Base-by-base conservation (phyloP, 1,140 invertebrate genomes). In the Harpegnathos saltator region DNA sequence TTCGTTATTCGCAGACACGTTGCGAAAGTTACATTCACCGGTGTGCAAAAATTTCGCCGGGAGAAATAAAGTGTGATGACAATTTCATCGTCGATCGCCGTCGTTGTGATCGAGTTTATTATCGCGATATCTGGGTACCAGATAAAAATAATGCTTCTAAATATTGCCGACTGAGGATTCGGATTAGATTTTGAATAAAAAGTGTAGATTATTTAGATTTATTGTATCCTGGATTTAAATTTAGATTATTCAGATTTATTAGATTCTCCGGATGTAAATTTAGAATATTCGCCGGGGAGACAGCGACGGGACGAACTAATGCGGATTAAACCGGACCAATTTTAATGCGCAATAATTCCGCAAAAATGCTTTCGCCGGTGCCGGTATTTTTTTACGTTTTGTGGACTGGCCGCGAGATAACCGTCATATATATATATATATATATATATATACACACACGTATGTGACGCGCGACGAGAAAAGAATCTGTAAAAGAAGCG, bases 261-360 rank as follows among this genome's bases (percentile, higher is more conserved):
- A n/a, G n/a, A n/a, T n/a, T n/a, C n/a, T n/a, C n/a, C n/a, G n/a
- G n/a, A n/a, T n/a, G n/a, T n/a, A n/a, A n/a, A n/a, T n/a, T n/a
- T n/a, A n/a, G n/a, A n/a, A n/a, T n/a, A n/a, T n/a, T n/a, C n/a
- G 33, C 12, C n/a, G 52, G 62, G 29, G 5, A 33, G 44, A 48
- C 29, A 38, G 65, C 54, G 61, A 48, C 50, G 38, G 15, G 52
- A 14, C 29, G 24, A 26, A 71, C 22, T 80, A 80, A 80, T 80
- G 15, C 33, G 65, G 75, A 80, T 80, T 80, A 69, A 80, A 58
- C 75, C 63, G 52, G 65, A 71, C 65, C 65, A 80, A 80, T 80
- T 80, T 71, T 44, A 38, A 58, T n/a, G 14, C n/a, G 26, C 52
- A 58, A 71, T 80, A 80, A 80, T 71, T 80, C 68, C 33, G 52